These are phyloP conservation scores for Scolopax rusticola DNA, from an alignment of 2,797 vertebrate genomes.

Conservation along the genomic window DNA sequence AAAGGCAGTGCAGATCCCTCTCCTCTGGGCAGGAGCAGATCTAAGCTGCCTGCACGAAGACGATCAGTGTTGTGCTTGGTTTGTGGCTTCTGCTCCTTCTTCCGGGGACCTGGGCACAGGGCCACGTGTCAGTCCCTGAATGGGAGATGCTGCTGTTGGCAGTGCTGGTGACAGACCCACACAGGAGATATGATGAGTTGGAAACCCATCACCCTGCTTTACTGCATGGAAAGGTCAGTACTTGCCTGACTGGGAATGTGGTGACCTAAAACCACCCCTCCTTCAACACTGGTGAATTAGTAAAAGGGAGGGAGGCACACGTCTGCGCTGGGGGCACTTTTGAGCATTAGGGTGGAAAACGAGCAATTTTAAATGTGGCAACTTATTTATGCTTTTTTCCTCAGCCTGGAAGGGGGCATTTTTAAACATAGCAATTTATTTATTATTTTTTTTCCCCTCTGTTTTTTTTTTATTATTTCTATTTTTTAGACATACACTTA, in stretches of 20 bases:
- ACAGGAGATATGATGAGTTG: rapidly evolving
- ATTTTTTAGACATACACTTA: neutral
- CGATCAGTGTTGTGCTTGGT: neutral
- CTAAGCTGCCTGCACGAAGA: neutral
- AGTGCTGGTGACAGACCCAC: neutral
- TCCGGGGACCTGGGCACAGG: neutral
- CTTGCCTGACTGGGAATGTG: neutral
- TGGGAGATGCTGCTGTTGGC: neutral
- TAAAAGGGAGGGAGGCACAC: neutral
- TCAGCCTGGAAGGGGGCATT: neutral
- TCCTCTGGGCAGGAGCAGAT: neutral
- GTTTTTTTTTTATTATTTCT: neutral
- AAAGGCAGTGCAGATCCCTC: neutral
- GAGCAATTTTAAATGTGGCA: neutral
- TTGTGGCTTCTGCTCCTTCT: neutral
- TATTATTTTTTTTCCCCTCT: rapidly evolving
- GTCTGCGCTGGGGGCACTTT: rapidly evolving
- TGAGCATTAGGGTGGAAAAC: neutral
- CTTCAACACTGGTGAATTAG: neutral
- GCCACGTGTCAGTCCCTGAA: neutral
- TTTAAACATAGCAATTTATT: neutral
- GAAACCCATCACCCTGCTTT: neutral
- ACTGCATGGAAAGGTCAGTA: neutral
- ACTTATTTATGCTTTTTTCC: neutral
- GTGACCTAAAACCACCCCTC: neutral